Conservation (phyloP, 2,888 invertebrate genomes). For the Campoplex capitator region DNA sequence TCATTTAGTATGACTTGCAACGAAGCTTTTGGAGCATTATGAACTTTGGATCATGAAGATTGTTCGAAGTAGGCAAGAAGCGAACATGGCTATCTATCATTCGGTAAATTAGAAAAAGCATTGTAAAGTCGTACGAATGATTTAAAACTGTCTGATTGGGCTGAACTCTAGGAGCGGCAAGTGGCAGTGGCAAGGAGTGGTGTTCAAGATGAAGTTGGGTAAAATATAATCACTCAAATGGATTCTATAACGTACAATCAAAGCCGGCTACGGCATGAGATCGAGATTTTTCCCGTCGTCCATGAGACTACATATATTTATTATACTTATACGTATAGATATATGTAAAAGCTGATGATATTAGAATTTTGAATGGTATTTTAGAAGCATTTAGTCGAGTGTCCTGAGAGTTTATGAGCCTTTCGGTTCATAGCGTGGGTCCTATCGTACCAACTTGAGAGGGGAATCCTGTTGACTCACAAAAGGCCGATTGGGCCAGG, state of each 20-base stretch:
- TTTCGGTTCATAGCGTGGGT: conserved; percentile 57
- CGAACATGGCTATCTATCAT: conserved; percentile 28
- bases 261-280: not conserved
- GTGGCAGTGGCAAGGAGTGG: conserved; percentile 36
- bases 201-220: conserved; percentile 28
- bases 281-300: conserved; percentile 1
- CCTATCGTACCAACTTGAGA: conserved; percentile 70
- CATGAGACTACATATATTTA: conserved; percentile 16
- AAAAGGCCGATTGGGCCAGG: conserved; percentile 80
- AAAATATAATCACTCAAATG: conserved; percentile 54
- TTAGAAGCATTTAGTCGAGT: conserved; percentile 81
- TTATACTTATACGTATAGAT: not conserved
- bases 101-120: conserved; percentile 39
- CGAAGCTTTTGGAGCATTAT: not conserved
- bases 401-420: conserved; percentile 79
- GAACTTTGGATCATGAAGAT: not conserved
- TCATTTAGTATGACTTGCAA: conserved; percentile 6
- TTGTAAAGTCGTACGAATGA: conserved; percentile 35
- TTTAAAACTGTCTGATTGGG: conserved; percentile 46
- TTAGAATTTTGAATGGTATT: conserved; percentile 76
- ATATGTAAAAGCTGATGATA: conserved; percentile 22
- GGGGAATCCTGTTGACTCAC: conserved; percentile 72
- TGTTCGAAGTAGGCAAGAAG: not conserved
- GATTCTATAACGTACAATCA: conserved; percentile 44
- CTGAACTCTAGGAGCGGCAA: conserved; percentile 28